Conservation (phyloP, 2,797 vertebrate species). For the Sebastes miniatus region DNA sequence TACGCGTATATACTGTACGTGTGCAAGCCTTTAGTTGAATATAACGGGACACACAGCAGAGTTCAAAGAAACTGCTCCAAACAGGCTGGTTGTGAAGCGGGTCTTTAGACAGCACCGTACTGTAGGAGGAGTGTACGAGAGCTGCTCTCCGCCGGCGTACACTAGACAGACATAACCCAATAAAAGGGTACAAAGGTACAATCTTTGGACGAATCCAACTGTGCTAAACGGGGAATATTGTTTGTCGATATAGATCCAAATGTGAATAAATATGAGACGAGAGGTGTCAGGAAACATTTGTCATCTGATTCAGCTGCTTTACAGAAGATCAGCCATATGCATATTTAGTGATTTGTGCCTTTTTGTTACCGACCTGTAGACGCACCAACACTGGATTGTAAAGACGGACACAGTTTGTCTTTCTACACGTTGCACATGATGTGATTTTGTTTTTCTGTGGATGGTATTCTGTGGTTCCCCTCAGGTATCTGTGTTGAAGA, state of each 20-base stretch:
- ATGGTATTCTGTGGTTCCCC: constrained; percentile 49
- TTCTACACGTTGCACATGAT: constrained; percentile 30
- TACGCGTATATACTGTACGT: too few relatives aligned
- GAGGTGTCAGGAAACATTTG: not conserved
- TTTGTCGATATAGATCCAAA: constrained; percentile 6
- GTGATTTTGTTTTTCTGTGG: constrained; percentile 34
- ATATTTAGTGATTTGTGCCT: constrained; percentile 70
- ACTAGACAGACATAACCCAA: not conserved
- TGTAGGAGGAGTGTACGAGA: not conserved
- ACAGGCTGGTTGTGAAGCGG: not conserved
- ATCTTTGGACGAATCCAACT: not conserved
- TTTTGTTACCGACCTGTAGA: constrained; percentile 53
- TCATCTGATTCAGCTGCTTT: constrained; percentile 45
- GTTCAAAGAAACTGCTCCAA: not conserved
- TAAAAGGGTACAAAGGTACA: not conserved
- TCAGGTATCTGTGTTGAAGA: constrained; percentile 57
- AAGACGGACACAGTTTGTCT: constrained; percentile 14
- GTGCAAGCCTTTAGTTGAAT: not conserved
- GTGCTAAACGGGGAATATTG: not conserved
- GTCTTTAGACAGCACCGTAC: not conserved
- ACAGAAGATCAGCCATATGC: constrained; percentile 42
- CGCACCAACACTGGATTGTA: constrained; percentile 59
- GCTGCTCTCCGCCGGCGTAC: not conserved
- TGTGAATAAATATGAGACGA: constrained; percentile 3
- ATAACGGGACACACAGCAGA: not conserved